phyloP scores from a whole-genome alignment of 2,797 vertebrate species.

The Gallinago stenura region DNA sequence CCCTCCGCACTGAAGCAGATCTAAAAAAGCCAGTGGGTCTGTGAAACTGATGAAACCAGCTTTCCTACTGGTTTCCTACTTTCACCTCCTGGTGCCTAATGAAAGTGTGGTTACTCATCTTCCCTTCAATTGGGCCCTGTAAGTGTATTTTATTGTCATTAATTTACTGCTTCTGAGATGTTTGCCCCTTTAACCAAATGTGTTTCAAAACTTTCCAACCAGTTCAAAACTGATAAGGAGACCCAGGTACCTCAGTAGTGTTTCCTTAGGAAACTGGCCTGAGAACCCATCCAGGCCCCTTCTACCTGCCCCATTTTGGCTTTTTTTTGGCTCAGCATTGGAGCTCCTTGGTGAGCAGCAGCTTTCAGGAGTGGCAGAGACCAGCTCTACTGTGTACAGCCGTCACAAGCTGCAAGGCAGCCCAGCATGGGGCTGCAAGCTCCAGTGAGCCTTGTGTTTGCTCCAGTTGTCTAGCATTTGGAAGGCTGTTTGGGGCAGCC shows the following conservation, averaged over 20 bases:
- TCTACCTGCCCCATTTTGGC: not conserved
- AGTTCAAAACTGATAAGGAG: not conserved
- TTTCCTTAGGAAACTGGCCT: not conserved
- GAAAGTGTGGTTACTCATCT: not conserved
- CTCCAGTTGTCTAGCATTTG: not conserved
- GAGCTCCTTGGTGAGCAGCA: not conserved
- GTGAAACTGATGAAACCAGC: not conserved
- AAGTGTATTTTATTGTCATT: not conserved
- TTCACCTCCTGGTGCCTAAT: not conserved
- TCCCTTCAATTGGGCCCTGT: not conserved
- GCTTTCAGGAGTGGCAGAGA: not conserved
- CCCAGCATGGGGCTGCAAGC: not conserved
- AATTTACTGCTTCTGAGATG: not conserved
- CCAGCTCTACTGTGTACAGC: not conserved
- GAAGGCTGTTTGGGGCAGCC: not conserved
- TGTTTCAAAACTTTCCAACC: not conserved
- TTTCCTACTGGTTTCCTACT: not conserved
- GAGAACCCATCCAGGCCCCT: not conserved
- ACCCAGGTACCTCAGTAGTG: fast-evolving
- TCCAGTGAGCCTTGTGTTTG: not conserved
- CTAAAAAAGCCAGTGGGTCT: not conserved
- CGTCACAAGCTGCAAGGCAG: not conserved
- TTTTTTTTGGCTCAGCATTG: not conserved
- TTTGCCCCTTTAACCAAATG: not conserved
- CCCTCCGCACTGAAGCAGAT: not conserved